A percentile compares a stretch with the other conserved stretches of the same genome.
Conservation (phyloP, 2,888 invertebrate genomes). For the Cepaea hortensis region DNA sequence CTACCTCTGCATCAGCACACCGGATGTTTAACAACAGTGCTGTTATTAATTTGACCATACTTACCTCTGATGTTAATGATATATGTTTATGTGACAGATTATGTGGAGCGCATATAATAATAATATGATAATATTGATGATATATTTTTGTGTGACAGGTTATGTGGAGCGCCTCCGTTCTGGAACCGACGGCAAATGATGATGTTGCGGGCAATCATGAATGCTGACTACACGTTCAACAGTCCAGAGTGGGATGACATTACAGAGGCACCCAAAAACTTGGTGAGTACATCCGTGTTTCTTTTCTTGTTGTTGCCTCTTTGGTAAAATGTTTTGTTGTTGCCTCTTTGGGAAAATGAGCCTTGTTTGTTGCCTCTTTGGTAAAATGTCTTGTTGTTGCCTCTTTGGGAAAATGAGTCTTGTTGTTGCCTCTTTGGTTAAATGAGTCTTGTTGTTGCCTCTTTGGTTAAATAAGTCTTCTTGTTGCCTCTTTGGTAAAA, state of each 20-base stretch:
- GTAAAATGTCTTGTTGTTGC: no score
- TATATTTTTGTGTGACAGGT: conserved; percentile 55
- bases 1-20: no score
- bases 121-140: background rate
- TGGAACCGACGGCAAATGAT: conserved; percentile 99
- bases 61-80: background rate
- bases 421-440: no score
- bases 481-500: no score
- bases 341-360: background rate
- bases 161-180: conserved; percentile 99
- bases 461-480: no score
- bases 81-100: conserved; percentile 76
- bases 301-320: background rate
- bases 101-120: no score
- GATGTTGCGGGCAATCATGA: conserved; percentile 99
- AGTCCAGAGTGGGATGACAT: conserved; percentile 99
- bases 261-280: conserved; percentile 81
- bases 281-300: conserved; percentile 75
- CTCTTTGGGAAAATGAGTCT: no score
- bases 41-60: no score
- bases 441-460: no score
- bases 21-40: no score
- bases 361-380: background rate
- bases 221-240: conserved; percentile 96
- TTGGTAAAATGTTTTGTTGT: background rate